phyloP scores from a whole-genome alignment of 2,113 vertebrate species.

The Pseudopipra pipra region DNA sequence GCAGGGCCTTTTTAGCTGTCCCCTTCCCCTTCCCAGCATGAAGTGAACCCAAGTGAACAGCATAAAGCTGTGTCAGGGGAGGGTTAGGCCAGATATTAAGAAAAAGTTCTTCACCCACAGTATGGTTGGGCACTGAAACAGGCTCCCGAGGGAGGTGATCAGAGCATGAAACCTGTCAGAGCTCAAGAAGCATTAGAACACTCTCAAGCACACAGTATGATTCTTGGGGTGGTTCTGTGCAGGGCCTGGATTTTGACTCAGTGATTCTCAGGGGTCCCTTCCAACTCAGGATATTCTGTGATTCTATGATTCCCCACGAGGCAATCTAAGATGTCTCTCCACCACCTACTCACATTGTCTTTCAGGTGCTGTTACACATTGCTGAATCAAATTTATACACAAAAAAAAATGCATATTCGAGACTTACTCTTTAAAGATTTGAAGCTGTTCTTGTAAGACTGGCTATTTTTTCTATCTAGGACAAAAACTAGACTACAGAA shows the following conservation, averaged over 20 bases:
- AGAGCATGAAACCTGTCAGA: not conserved
- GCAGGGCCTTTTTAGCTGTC: not conserved
- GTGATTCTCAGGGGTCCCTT: accelerated
- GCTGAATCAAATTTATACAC: not conserved
- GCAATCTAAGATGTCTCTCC: not conserved
- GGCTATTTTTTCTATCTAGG: not conserved
- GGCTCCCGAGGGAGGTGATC: not conserved
- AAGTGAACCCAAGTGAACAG: not conserved
- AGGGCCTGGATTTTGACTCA: not conserved
- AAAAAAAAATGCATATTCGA: not conserved
- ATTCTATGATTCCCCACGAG: not conserved
- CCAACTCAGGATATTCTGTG: not conserved
- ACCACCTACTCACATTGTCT: not conserved
- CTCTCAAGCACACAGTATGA: not conserved
- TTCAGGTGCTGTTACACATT: not conserved
- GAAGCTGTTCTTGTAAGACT: not conserved
- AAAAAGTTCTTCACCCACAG: too few relatives aligned
- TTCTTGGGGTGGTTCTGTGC: not conserved
- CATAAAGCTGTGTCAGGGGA: not conserved
- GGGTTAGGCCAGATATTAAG: not conserved
- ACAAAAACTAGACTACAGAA: not conserved
- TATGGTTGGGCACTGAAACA: accelerated
- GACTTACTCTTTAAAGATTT: not conserved
- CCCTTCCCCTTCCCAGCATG: not conserved
- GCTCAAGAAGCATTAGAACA: not conserved